Evolutionary conservation across 2,797 vertebrate species (phyloP), one percentile per base, ranked within the genome.

Genomic region (Rhinichthys osculus): DNA sequence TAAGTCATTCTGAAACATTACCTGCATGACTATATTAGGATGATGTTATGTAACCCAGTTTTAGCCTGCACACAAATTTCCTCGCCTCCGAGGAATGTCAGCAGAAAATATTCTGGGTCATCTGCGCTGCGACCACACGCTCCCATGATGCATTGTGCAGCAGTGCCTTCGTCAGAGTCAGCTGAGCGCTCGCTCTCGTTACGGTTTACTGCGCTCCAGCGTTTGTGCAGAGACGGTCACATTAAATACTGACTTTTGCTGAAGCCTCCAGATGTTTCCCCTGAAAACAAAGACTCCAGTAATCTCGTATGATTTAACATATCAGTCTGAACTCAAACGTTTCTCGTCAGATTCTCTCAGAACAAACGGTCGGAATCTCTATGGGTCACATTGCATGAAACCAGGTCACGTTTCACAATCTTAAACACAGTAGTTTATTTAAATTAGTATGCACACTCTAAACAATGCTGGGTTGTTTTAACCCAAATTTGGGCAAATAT

Each of bases 101-200:
- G 86, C 86, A 88, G 82, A 86, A 89, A 84, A 84, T 78, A 70
- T 85, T 89, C 86, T 84, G 83, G 88, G 86, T 89, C 86, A 86
- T 62, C 81, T 84, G 84, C 44, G 78, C 70, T 64, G 78, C 33
- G 78, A 69, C 78, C 33, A 13, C 78, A 35, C 13, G 13, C 21
- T 84, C 88, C 86, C 84, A 74, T 70, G 76, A 82, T 84, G 81
- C 84, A 87, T 64, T 86, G 84, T 67, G 57, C 21, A 27, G 74
- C 83, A 35, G 79, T 42, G 57, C 72, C 83, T 79, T 52, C 81
- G 81, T 87, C 72, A 82, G 52, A 83, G 70, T 83, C 78, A 86
- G 87, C 87, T 88, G 82, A 88, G 80, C 71, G n/a, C 52, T 62
- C 44, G 71, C 33, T 64, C 62, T 14, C 62, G 13, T 7, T 7